Evolutionary conservation across 2,113 vertebrate genomes (phyloP).

Genomic region (Coturnix japonica): DNA sequence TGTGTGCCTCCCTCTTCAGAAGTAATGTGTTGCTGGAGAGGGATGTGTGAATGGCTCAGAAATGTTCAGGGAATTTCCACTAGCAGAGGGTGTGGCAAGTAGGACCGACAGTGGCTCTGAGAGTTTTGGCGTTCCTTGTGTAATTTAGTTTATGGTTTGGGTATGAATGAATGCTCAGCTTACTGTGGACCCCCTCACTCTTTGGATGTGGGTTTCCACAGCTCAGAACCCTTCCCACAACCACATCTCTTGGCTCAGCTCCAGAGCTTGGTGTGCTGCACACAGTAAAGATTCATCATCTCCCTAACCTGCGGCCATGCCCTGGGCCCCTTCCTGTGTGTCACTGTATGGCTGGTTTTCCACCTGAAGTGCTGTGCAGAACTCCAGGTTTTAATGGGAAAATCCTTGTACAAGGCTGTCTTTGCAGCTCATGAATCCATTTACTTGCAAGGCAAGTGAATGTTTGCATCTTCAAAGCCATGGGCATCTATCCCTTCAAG

Average conservation of each 20-base stretch:
- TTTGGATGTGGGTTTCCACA: background rate
- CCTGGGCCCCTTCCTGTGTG: background rate
- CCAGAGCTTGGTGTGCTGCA: background rate
- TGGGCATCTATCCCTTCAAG: background rate
- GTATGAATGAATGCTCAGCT: background rate
- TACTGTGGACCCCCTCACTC: background rate
- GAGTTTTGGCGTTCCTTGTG: background rate
- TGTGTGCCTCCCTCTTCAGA: constrained; percentile 18
- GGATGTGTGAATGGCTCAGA: constrained; percentile 14
- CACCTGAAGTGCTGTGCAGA: background rate
- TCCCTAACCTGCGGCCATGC: background rate
- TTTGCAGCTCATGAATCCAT: background rate
- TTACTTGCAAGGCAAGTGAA: background rate
- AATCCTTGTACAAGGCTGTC: background rate
- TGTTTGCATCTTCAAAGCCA: background rate
- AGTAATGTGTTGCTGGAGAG: constrained; percentile 14
- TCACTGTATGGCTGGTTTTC: background rate
- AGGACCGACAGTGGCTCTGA: background rate
- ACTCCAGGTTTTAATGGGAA: background rate
- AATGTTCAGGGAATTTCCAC: background rate
- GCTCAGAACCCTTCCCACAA: background rate
- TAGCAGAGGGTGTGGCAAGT: background rate
- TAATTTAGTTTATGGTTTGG: background rate
- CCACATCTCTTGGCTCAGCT: background rate
- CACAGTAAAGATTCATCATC: background rate